Conservation (phyloP, 2,888 invertebrate genomes). For the Acanthosepion esculentum region DNA sequence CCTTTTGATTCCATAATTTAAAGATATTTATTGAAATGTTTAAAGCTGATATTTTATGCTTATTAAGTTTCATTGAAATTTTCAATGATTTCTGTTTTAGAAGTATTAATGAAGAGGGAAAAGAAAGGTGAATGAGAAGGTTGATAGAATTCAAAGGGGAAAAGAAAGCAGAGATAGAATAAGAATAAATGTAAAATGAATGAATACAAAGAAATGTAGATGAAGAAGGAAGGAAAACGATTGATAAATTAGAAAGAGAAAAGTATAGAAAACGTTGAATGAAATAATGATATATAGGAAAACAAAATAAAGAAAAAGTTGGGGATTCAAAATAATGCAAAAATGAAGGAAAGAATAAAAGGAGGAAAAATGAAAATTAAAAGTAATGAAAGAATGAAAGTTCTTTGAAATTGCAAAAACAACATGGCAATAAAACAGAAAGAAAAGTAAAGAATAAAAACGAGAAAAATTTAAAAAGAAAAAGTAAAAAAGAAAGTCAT, state of each 20-base stretch:
- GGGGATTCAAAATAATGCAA: background rate
- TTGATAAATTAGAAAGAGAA: too few relatives aligned
- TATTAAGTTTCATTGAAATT: slow-evolving; percentile 33
- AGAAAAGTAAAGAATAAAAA: background rate
- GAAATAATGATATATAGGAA: background rate
- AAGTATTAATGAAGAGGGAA: background rate
- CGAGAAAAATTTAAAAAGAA: background rate
- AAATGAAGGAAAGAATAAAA: background rate
- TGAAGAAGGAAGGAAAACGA: too few relatives aligned
- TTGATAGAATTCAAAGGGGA: background rate
- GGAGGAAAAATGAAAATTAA: background rate
- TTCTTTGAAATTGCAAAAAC: background rate
- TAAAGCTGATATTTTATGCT: background rate
- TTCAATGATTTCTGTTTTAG: background rate
- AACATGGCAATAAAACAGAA: background rate
- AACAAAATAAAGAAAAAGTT: background rate
- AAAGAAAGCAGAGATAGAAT: background rate
- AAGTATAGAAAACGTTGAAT: background rate
- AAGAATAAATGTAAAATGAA: background rate
- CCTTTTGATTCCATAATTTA: background rate
- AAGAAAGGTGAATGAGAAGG: background rate
- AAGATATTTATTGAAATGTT: background rate
- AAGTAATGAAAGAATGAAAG: background rate
- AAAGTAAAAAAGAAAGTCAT: background rate
- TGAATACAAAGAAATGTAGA: background rate